These are phyloP conservation scores for Cynaeus angustus DNA, from an alignment of 2,888 invertebrate species.

Conservation along the genomic window DNA sequence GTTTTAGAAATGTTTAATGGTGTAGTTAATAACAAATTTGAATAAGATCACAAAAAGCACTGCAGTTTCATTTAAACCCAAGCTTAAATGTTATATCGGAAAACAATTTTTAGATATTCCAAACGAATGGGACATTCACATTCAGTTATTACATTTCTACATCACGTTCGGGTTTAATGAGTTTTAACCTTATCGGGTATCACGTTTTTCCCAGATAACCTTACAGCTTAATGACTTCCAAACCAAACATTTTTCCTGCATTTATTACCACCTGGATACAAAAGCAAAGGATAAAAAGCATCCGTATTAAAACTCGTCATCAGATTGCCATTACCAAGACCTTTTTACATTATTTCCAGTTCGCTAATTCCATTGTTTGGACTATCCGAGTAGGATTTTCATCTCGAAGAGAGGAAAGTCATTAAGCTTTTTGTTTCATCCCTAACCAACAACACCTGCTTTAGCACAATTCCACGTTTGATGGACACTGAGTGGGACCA, in stretches of 20 bases:
- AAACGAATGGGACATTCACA: too few relatives aligned
- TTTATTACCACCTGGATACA: conserved; percentile 4
- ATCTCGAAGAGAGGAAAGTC: conserved; percentile 29
- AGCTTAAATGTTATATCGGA: too few relatives aligned
- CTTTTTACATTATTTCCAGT: conserved; percentile 50
- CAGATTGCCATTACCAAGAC: conserved; percentile 32
- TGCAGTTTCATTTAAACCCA: too few relatives aligned
- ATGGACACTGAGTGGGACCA: conserved; percentile 17
- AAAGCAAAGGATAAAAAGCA: conserved; percentile 5
- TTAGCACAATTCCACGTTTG: conserved; percentile 4
- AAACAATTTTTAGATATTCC: too few relatives aligned
- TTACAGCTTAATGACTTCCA: conserved; percentile 8
- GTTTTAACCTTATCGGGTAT: conserved; percentile 12
- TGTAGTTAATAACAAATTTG: too few relatives aligned
- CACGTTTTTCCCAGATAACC: conserved; percentile 1
- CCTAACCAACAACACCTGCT: conserved; percentile 13
- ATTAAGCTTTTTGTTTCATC: conserved; percentile 11
- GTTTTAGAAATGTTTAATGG: too few relatives aligned
- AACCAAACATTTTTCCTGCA: conserved; percentile 28
- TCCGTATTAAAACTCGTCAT: conserved; percentile 21
- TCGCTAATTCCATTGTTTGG: conserved; percentile 51
- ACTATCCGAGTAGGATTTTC: conserved; percentile 27
- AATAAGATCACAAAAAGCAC: too few relatives aligned
- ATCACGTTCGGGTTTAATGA: conserved; percentile 14
- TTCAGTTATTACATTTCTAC: too few relatives aligned